Percentiles rank a stretch among this genome's conserved stretches.
Conservation (phyloP, 2,888 invertebrate species). For the Cataglyphis rosenhaueri region DNA sequence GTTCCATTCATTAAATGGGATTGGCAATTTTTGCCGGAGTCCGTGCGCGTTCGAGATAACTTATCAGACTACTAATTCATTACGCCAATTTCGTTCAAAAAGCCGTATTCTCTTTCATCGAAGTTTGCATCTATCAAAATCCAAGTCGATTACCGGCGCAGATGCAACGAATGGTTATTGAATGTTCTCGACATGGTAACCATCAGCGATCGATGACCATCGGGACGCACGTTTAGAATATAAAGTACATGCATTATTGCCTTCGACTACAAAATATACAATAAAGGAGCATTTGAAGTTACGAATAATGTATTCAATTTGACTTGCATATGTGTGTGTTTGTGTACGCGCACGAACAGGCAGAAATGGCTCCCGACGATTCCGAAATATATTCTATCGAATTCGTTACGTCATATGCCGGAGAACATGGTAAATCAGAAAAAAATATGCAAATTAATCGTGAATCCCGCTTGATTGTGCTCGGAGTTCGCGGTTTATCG, state of each 20-base stretch:
- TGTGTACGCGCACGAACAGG: neutral
- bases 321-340: neutral
- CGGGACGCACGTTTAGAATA: conserved; percentile 51
- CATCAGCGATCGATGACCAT: conserved; percentile 50
- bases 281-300: conserved; percentile 13
- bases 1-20: conserved; percentile 49
- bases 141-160: conserved; percentile 56
- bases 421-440: neutral
- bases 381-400: conserved; percentile 2
- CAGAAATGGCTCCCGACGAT: neutral
- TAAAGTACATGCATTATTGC: conserved; percentile 47
- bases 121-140: conserved; percentile 57
- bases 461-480: neutral
- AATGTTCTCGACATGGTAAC: conserved; percentile 47
- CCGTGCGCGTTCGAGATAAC: conserved; percentile 33
- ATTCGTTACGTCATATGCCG: neutral
- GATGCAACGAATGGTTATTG: conserved; percentile 47
- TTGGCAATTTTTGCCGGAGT: conserved; percentile 45
- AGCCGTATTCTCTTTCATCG: conserved; percentile 51
- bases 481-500: too few relatives aligned
- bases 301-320: conserved; percentile 24
- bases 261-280: conserved; percentile 30
- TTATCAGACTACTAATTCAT: conserved; percentile 50
- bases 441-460: conserved; percentile 12
- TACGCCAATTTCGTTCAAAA: conserved; percentile 41